These are phyloP conservation scores for Apamea crenata DNA, from an alignment of 2,888 invertebrate genomes.

Conservation along the genomic window DNA sequence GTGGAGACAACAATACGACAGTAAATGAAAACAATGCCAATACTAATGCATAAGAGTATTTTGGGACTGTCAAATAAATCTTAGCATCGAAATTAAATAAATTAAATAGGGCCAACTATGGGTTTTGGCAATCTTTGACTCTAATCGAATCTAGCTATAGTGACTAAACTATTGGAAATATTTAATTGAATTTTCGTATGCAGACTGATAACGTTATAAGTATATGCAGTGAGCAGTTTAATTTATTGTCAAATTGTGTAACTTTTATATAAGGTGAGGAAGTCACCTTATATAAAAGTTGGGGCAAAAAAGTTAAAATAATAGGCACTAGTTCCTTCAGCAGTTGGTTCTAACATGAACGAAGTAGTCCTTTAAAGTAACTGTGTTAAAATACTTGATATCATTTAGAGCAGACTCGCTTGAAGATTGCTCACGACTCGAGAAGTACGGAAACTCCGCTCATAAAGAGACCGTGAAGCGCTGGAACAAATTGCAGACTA, in stretches of 20 bases:
- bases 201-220: not conserved
- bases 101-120: not conserved
- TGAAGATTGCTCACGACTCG: conserved; percentile 25
- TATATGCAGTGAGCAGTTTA: not conserved
- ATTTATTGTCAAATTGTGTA: not conserved
- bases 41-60: no score
- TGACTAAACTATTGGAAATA: not conserved
- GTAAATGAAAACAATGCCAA: no score
- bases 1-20: no score
- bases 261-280: no score
- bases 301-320: not conserved
- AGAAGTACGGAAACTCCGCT: conserved; percentile 40
- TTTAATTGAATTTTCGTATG: not conserved
- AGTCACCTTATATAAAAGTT: not conserved
- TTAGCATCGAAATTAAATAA: not conserved
- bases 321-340: not conserved
- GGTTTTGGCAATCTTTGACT: not conserved
- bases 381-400: conserved; percentile 10
- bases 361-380: not conserved
- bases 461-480: conserved; percentile 56
- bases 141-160: no score
- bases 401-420: conserved; percentile 20
- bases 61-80: not conserved
- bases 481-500: conserved; percentile 55
- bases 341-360: not conserved